A percentile compares a stretch with the other conserved stretches of the same genome.
Conservation (phyloP, 2,113 vertebrate genomes). For the Athene noctua region DNA sequence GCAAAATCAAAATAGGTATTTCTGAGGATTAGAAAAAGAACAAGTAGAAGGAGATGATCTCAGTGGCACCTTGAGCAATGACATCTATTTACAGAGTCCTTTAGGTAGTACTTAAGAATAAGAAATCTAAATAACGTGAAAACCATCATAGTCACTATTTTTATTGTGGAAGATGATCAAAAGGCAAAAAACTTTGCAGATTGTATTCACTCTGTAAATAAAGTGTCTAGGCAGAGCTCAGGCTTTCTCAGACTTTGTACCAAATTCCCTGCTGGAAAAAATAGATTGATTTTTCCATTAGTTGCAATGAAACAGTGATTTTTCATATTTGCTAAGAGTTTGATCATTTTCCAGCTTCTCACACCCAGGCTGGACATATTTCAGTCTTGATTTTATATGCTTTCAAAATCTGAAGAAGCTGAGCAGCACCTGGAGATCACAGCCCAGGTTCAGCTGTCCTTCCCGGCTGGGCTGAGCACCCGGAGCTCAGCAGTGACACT, state of each 20-base stretch:
- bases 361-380: neutral
- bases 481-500: neutral
- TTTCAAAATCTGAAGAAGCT: neutral
- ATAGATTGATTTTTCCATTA: neutral
- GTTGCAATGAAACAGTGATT: neutral
- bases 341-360: neutral
- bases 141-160: neutral
- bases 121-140: neutral
- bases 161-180: neutral
- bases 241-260: neutral
- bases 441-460: neutral
- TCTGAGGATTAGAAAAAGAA: neutral
- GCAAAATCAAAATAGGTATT: neutral
- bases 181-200: neutral
- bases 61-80: neutral
- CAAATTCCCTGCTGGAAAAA: neutral
- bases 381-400: neutral
- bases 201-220: neutral
- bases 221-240: neutral
- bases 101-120: neutral
- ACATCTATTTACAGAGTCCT: neutral
- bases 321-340: neutral
- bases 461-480: rapidly evolving
- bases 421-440: neutral
- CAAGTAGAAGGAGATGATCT: neutral